These are phyloP conservation scores for Drosophila anomalata DNA, from an alignment of 2,888 invertebrate genomes.

Conservation along the genomic window DNA sequence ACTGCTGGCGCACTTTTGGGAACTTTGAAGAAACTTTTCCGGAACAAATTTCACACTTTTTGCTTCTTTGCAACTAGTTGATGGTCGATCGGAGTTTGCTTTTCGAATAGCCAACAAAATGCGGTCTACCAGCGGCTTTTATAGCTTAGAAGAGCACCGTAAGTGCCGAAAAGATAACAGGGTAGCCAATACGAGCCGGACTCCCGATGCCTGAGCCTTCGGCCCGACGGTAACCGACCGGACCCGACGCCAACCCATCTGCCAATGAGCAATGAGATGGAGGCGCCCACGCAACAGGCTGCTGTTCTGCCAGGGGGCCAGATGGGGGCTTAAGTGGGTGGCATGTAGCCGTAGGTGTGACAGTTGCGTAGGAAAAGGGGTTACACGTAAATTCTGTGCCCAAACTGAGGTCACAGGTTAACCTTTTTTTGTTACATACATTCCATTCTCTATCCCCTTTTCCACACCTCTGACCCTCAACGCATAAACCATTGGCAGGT, in stretches of 20 bases:
- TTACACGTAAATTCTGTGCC: not conserved
- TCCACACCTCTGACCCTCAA: not conserved
- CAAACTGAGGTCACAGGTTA: not conserved
- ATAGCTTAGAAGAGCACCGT: constrained; percentile 61
- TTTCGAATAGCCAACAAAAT: constrained; percentile 70
- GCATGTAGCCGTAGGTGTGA: not conserved
- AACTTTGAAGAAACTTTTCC: constrained; percentile 18
- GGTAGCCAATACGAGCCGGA: constrained; percentile 63
- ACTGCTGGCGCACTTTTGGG: constrained; percentile 14
- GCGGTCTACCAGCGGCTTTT: constrained; percentile 76
- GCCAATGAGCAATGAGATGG: constrained; percentile 64
- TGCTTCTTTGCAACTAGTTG: constrained; percentile 30
- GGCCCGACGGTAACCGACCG: constrained; percentile 47
- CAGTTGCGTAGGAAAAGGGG: constrained; percentile 6
- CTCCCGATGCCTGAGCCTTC: constrained; percentile 51
- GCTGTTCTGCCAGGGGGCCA: constrained; percentile 3
- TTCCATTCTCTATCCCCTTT: not conserved
- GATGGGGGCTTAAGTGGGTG: constrained; percentile 5
- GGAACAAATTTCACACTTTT: constrained; percentile 26
- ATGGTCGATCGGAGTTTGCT: constrained; percentile 50
- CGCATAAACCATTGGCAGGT: constrained; percentile 6
- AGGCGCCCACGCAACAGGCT: constrained; percentile 62
- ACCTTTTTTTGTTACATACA: not conserved
- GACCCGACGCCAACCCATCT: constrained; percentile 36
- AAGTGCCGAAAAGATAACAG: constrained; percentile 57